phyloP scores from a whole-genome alignment of 2,113 vertebrate species.

The Tychaedon coryphoeus region DNA sequence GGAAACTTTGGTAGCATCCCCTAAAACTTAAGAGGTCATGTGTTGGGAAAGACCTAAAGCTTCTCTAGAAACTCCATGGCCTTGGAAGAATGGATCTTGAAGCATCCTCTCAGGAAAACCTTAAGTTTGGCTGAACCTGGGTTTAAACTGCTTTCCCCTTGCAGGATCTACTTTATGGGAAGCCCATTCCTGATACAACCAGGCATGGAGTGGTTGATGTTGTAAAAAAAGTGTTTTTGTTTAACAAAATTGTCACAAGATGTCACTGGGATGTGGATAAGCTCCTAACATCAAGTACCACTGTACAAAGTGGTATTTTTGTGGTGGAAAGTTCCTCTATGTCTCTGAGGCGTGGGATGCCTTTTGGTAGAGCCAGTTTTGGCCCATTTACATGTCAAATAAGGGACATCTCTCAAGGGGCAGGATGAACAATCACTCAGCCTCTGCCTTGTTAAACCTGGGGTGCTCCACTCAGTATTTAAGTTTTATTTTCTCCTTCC shows the following conservation, averaged over 20 bases:
- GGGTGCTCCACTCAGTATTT: neutral
- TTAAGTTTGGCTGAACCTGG: neutral
- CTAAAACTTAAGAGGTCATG: neutral
- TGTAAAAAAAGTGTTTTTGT: neutral
- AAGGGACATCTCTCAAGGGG: neutral
- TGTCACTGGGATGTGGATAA: neutral
- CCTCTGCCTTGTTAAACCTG: neutral
- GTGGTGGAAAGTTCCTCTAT: neutral
- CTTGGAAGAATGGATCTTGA: neutral
- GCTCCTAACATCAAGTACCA: neutral
- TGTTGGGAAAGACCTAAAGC: neutral
- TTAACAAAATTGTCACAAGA: neutral
- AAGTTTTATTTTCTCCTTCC: neutral
- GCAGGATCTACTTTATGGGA: neutral
- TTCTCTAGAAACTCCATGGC: neutral
- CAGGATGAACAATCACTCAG: neutral
- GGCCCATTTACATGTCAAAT: neutral
- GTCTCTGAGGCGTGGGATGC: neutral
- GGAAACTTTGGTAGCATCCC: neutral
- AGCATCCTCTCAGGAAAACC: neutral
- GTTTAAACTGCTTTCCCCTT: neutral
- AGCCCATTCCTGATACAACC: neutral
- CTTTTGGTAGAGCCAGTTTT: neutral
- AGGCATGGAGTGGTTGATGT: fast-evolving
- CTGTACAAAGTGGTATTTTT: neutral